Conservation (phyloP, 2,888 invertebrate genomes). For the Noctua janthina region DNA sequence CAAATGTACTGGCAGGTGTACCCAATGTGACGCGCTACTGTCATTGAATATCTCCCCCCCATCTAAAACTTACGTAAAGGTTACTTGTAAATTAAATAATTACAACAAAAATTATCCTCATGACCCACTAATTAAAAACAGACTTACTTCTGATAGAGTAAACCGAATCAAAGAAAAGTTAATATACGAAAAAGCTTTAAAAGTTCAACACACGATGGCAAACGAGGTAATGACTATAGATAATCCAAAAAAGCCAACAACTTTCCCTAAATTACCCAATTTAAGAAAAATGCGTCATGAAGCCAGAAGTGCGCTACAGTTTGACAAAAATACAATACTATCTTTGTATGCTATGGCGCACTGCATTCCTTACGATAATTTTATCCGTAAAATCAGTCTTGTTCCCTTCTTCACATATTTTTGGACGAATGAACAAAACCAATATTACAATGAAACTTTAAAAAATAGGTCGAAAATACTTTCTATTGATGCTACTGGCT, state of each 20-base stretch:
- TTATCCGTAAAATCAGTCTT: conserved; percentile 28
- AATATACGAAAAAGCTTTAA: conserved; percentile 38
- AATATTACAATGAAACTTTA: too few species aligned
- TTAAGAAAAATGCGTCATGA: conserved; percentile 44
- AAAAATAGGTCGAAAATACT: too few species aligned
- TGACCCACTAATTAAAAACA: conserved; percentile 36
- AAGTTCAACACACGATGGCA: conserved; percentile 34
- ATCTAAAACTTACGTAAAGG: conserved; percentile 40
- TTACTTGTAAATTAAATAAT: conserved; percentile 39
- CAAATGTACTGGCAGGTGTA: conserved; percentile 45
- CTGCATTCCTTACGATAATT: conserved; percentile 39
- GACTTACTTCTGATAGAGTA: conserved; percentile 40
- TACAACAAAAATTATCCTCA: conserved; percentile 31
- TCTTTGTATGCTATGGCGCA: conserved; percentile 47
- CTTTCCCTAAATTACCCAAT: conserved; percentile 35
- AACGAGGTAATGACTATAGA: conserved; percentile 34
- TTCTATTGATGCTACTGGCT: too few species aligned
- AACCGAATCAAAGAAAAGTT: conserved; percentile 34
- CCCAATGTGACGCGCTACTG: conserved; percentile 42
- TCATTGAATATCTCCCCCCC: conserved; percentile 34
- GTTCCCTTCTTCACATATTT: conserved; percentile 40
- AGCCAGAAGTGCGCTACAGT: conserved; percentile 44
- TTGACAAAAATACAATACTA: conserved; percentile 47
- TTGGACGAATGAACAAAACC: too few species aligned
- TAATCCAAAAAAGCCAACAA: conserved; percentile 32